Conservation (phyloP, 1,140 invertebrate species). For the Drosophila carrolli region DNA sequence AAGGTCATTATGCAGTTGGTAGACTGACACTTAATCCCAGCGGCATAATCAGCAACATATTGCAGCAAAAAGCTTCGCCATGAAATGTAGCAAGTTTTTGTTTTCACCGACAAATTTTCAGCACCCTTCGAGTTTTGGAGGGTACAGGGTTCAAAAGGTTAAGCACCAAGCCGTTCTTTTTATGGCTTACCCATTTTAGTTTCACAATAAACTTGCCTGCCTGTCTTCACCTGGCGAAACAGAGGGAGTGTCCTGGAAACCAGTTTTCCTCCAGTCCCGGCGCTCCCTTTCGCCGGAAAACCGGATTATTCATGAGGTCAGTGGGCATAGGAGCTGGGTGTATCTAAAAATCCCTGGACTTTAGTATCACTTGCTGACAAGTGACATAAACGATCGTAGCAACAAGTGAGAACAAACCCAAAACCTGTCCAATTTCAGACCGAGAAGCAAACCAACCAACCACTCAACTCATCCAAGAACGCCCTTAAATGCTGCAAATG, state of each 20-base stretch:
- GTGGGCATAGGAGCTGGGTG: slow-evolving; percentile 16
- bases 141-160: slow-evolving; percentile 42
- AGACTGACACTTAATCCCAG: slow-evolving; percentile 79
- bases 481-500: slow-evolving; percentile 74
- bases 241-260: slow-evolving; percentile 59
- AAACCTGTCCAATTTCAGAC: slow-evolving; percentile 38
- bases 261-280: slow-evolving; percentile 22
- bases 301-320: slow-evolving; percentile 57
- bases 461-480: background rate
- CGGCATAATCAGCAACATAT: slow-evolving; percentile 83
- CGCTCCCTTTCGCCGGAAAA: slow-evolving; percentile 36
- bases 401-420: slow-evolving; percentile 63
- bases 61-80: slow-evolving; percentile 75
- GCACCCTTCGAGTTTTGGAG: slow-evolving; percentile 36
- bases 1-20: slow-evolving; percentile 80
- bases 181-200: slow-evolving; percentile 79
- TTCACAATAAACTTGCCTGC: slow-evolving; percentile 71
- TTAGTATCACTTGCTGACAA: slow-evolving; percentile 14
- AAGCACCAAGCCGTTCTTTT: slow-evolving; percentile 62
- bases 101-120: slow-evolving; percentile 64
- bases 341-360: background rate
- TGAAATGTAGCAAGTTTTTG: slow-evolving; percentile 59
- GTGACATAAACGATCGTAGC: slow-evolving; percentile 39
- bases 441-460: background rate
- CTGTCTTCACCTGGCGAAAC: slow-evolving; percentile 61